Conservation (phyloP, 2,888 invertebrate species). For the Hypena proboscidalis region DNA sequence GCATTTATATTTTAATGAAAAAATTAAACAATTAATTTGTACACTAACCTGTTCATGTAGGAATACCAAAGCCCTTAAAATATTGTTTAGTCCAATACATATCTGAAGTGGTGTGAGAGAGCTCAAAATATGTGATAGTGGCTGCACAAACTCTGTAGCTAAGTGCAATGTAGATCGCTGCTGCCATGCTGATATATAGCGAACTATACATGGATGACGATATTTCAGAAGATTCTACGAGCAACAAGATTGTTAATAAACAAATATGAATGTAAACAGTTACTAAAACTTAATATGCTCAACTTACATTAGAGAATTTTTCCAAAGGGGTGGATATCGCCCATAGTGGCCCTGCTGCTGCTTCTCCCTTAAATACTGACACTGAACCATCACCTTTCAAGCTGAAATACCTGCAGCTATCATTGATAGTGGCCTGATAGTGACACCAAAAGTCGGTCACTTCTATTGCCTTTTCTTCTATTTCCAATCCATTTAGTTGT, state of each 20-base stretch:
- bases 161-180: slow-evolving; percentile 90
- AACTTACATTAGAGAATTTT: slow-evolving; percentile 89
- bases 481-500: slow-evolving; percentile 88
- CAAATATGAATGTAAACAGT: slow-evolving; percentile 3
- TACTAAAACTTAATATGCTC: not conserved
- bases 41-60: slow-evolving; percentile 88
- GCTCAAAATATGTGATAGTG: slow-evolving; percentile 88
- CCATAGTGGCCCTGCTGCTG: slow-evolving; percentile 88
- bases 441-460: slow-evolving; percentile 92
- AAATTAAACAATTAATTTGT: too few species aligned
- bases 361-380: slow-evolving; percentile 91
- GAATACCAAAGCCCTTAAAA: slow-evolving; percentile 92
- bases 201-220: slow-evolving; percentile 94
- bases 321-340: slow-evolving; percentile 88
- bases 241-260: slow-evolving; percentile 41
- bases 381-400: slow-evolving; percentile 85
- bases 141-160: slow-evolving; percentile 93
- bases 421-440: slow-evolving; percentile 86
- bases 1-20: too few species aligned
- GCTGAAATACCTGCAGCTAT: slow-evolving; percentile 82
- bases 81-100: slow-evolving; percentile 92
- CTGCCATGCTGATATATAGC: slow-evolving; percentile 92
- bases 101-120: slow-evolving; percentile 91
- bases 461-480: slow-evolving; percentile 91
- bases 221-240: slow-evolving; percentile 93